Evolutionary conservation across 2,888 invertebrate genomes (phyloP), one percentile per base, ranked within the genome.

Genomic region (Noctua pronuba): DNA sequence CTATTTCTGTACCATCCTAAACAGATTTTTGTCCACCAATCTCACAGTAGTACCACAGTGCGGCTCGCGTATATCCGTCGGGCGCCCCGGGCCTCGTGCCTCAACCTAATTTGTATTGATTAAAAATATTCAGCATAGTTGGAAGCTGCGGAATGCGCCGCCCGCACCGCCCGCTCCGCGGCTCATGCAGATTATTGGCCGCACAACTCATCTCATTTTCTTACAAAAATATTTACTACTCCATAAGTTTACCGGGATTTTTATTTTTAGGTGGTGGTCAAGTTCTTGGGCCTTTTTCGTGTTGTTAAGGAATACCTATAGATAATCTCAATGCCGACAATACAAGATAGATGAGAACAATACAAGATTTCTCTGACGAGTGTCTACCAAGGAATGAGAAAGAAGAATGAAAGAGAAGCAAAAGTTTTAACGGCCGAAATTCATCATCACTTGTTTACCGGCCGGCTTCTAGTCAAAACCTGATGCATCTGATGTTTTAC

Each of bases 121-220:
- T 97, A 97, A 97, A 97, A 97, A 97, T 97, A 96, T 96, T 97
- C 95, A 93, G 94, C 96, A 97, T 96, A 96, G 96, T 96, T 96
- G 90, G 83, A 89, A 88, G 88, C 90, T 79, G 82, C 78, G 94
- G 95, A 94, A 95, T 94, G 88, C 91, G 79, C 86, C 87, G 81
- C 70, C 84, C 88, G 82, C 86, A 73, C 83, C 80, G 75, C 75
- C 83, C 88, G 78, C 86, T 70, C 82, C 77, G 73, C 72, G 89
- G 87, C 91, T 91, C 90, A 92, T 92, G 93, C 92, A 92, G 91
- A 93, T 92, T 93, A 94, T 94, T 93, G 88, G 85, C 87, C 78
- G 73, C 60, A 79, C 82, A 82, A 88, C 89, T 88, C 86, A 88
- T 87, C 90, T 92, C 91, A 91, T 92, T 92, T 92, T 91, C 91